Conservation (phyloP, 2,888 invertebrate species). For the Clusia tigrina region DNA sequence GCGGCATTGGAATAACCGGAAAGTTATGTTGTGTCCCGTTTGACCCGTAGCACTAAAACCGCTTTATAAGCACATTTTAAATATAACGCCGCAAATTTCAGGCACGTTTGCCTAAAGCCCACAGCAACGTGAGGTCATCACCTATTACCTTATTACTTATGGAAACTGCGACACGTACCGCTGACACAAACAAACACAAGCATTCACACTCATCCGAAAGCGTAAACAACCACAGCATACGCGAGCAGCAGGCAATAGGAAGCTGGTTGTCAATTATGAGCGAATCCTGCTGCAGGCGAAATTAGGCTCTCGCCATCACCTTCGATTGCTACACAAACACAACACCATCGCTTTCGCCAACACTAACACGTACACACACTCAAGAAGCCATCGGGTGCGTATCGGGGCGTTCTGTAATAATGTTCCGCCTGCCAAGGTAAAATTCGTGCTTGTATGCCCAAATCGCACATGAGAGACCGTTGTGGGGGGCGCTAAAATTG, state of each 20-base stretch:
- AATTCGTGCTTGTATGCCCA: not conserved
- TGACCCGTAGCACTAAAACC: too few species aligned
- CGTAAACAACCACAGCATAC: not conserved
- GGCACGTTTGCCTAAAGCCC: too few species aligned
- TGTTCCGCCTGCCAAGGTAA: not conserved
- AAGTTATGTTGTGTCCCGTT: too few species aligned
- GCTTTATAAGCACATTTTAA: too few species aligned
- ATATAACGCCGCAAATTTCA: too few species aligned
- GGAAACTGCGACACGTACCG: not conserved
- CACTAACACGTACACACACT: not conserved
- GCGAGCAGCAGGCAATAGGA: not conserved
- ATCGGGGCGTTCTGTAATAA: not conserved
- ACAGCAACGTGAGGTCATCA: not conserved
- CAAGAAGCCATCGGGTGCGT: not conserved
- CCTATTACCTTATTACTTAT: too few species aligned
- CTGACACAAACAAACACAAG: not conserved
- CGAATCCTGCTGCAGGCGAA: not conserved
- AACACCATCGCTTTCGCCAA: not conserved
- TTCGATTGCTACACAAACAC: not conserved
- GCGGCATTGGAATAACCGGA: too few species aligned
- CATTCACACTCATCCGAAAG: not conserved
- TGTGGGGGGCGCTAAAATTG: not conserved
- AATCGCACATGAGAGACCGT: not conserved
- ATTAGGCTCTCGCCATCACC: not conserved
- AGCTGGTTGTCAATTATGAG: slow-evolving; percentile 1